Percentiles rank a stretch among this genome's conserved stretches.
phyloP scores from a whole-genome alignment of 1,140 invertebrate species.

The Brachionus sp. region DNA sequence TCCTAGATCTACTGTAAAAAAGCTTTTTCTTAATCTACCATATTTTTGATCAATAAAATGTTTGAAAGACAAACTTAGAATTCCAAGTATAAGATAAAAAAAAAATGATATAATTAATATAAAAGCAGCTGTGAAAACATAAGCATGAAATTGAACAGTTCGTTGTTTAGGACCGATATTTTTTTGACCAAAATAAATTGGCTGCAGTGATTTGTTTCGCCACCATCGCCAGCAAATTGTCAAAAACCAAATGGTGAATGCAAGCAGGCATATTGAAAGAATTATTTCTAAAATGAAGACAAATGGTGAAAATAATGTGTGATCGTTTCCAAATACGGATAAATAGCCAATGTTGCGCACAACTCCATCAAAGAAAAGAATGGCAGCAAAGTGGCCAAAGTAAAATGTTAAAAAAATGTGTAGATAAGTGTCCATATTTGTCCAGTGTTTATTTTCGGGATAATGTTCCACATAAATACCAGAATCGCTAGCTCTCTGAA shows the following conservation, averaged over 20 bases:
- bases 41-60: neutral
- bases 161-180: constrained; percentile 1
- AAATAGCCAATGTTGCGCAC: constrained; percentile 34
- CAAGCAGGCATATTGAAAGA: constrained; percentile 9
- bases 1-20: constrained; percentile 26
- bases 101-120: constrained; percentile 34
- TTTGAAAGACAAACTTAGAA: neutral
- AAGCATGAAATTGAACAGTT: neutral
- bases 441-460: constrained; percentile 21
- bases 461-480: constrained; percentile 30
- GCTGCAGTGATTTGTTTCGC: constrained; percentile 32
- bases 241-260: constrained; percentile 40
- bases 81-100: constrained; percentile 33
- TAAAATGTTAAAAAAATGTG: constrained; percentile 46
- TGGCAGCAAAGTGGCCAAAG: constrained; percentile 41
- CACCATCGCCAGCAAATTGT: constrained; percentile 46
- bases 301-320: neutral
- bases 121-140: constrained; percentile 9
- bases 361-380: constrained; percentile 39
- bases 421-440: constrained; percentile 36
- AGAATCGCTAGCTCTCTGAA: neutral
- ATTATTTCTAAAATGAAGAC: constrained; percentile 19
- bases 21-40: neutral
- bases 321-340: neutral
- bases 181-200: neutral